Base-by-base conservation (phyloP, 2,797 vertebrate genomes). In the Brachymystax lenok region DNA sequence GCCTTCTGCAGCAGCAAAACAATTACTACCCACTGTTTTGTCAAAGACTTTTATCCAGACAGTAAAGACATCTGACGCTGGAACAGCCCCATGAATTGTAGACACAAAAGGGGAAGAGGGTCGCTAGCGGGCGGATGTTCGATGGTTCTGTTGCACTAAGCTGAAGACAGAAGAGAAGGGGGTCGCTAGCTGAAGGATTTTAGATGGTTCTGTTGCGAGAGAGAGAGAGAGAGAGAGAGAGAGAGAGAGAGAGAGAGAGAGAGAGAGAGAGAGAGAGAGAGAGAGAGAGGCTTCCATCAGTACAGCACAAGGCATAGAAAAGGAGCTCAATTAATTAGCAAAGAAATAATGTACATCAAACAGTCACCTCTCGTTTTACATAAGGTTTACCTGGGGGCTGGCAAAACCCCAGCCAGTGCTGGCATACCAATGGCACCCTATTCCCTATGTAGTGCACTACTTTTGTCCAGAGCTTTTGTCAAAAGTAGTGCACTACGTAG, bases 11-110 rank as follows among this genome's bases (percentile, higher is more conserved):
- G 10, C 8, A 46, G 40, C 40, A 46, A 10, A 46, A 46, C 80
- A 85, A 83, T 84, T 88, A 84, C 83, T 84, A 82, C 73, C 74
- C 84, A 82, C 82, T 79, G 73, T 80, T 87, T 89, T 82, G 80
- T 89, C 84, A 81, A 82, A 46, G 8, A 89, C 86, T 89, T 88
- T 90, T 87, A 90, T 87, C 84, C 68, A 80, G 82, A 82, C 85
- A 88, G 87, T 87, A 84, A 90, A 92, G 85, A 83, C 89, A 90
- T 87, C 85, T 90, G 84, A 88, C 77, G 77, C 79, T 88, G 87
- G 91, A 92, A 88, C 84, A 90, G 84, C 90, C 86, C 77, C 66
- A 16, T 85, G 85, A 91, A 89, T 85, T 84, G 84, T 82, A 87
- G 83, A 80, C 75, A 63, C 72, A 75, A 74, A 81, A 77, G 78